Evolutionary conservation across 1,140 invertebrate genomes (phyloP), one percentile per base, ranked within the genome.

Genomic region (Trachymyrmex cornetzi): DNA sequence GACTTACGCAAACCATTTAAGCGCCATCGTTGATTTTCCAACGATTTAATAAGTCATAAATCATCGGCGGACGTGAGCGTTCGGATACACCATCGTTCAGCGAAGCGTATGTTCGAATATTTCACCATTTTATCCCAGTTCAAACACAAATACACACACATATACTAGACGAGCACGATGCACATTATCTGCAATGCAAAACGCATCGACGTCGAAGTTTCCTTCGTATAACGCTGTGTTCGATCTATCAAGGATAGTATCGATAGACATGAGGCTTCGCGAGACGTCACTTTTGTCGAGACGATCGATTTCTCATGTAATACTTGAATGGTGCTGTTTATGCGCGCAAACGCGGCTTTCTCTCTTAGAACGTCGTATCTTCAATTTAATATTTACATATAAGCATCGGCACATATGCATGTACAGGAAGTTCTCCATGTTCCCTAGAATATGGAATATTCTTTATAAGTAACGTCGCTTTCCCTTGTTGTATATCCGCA

Each of bases 151-250:
- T 14, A 24, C n/a, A 44, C 34, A 38, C 11, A 11, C 63, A n/a
- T 9, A 38, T 7, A 22, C 64, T n/a, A 9, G 9, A 11, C 19
- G 24, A 38, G 38, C 66, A 55, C 63, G 59, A 50, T 67, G n/a
- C 69, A 27, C 38, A 50, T 24, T 38, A 84, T 84, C 57, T 84
- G 80, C 80, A 75, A 84, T 84, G 80, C 80, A 84, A 84, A 84
- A 84, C n/a, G n/a, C 66, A 38, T 61, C n/a, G 38, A n/a, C 61
- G 30, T 34, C 27, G 27, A 61, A 63, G 38, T 74, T 74, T 74
- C 19, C 24, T 53, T 61, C 19, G 24, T 38, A 34, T 34, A 34
- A 34, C 14, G 11, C 7, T 2, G 24, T 9, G 34, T 50, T 50
- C 69, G 67, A 74, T 82, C 53, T 53, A 48, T 72, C 67, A 38